Base-by-base conservation (phyloP, 1,140 invertebrate genomes). In the Dendrolimus punctatus region DNA sequence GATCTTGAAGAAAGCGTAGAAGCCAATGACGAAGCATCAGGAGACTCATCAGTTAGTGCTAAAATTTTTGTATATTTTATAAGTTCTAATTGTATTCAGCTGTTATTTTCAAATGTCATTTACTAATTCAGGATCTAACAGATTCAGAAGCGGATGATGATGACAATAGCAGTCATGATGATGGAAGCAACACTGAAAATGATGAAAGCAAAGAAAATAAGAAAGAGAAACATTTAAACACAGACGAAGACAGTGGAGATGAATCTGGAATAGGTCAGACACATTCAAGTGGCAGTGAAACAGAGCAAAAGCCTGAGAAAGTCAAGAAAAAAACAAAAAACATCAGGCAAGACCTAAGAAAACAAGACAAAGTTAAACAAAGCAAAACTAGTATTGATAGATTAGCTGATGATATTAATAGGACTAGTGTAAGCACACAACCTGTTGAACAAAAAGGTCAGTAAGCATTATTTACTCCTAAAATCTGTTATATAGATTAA, bases 361-460 rank as follows among this genome's bases (percentile, higher is more conserved):
- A 51, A 45, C 36, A 6, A 42, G 9, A 51, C 6, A 42, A 53
- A n/a, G 5, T 39, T 60, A 46, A 62, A 51, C 6, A 67, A 62
- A 48, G 39, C 64, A 50, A 63, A n/a, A 53, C 55, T 7, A 78
- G 66, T 57, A 53, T 79, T 44, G 68, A 80, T 46, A 37, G 63
- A 5, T 53, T 84, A 40, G 62, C 71, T 46, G 60, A 71, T 23
- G 73, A 71, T 52, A 81, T 84, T 39, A 60, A 74, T 53, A 65
- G 72, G 51, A 55, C 71, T 40, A 65, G 41, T 55, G 68, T 79
- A 5, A 58, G 54, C 36, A 68, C 64, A 45, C 61, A 69, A 53
- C 80, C 80, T 6, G 80, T 81, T 4, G 76, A 69, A 51, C 66
- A 76, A 43, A 85, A 74, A 71, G 81, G 79, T 82, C 56, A 42